phyloP scores from a whole-genome alignment of 2,797 vertebrate species.

The Labeo calbasu region DNA sequence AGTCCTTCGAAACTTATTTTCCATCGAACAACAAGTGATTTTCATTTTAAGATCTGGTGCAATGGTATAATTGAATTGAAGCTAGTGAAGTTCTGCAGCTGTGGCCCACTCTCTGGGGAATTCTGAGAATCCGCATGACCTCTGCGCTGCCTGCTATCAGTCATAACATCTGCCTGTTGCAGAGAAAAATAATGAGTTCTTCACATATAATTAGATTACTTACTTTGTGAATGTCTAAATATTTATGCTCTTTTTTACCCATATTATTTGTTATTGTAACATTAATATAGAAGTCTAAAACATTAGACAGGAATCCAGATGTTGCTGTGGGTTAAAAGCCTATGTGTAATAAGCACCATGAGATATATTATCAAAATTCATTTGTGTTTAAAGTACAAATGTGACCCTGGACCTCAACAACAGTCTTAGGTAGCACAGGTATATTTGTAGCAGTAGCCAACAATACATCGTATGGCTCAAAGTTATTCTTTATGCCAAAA shows the following conservation, averaged over 20 bases:
- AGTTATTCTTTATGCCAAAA: no score
- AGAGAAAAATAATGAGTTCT: background rate
- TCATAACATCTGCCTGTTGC: constrained; percentile 18
- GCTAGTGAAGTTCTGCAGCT: constrained; percentile 55
- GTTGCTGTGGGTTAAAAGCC: background rate
- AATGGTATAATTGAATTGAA: constrained; percentile 45
- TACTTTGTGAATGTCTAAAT: constrained; percentile 1
- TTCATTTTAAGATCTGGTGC: constrained; percentile 70
- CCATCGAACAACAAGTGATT: constrained; percentile 60
- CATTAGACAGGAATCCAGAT: background rate
- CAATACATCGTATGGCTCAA: no score
- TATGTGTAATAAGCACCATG: background rate
- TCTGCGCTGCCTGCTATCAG: background rate
- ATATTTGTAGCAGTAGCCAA: no score
- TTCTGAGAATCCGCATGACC: constrained; percentile 31
- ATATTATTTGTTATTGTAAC: background rate
- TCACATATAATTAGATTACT: background rate
- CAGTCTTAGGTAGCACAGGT: no score
- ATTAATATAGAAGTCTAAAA: background rate
- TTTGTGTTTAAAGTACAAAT: background rate
- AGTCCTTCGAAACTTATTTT: constrained; percentile 47
- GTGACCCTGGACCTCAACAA: no score
- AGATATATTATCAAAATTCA: background rate
- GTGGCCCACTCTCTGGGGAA: constrained; percentile 56
- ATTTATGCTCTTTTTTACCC: constrained; percentile 17